A percentile compares a stretch with the other conserved stretches of the same genome.
Evolutionary conservation across 2,888 invertebrate species (phyloP).

Genomic region (Orchesellides sinensis): DNA sequence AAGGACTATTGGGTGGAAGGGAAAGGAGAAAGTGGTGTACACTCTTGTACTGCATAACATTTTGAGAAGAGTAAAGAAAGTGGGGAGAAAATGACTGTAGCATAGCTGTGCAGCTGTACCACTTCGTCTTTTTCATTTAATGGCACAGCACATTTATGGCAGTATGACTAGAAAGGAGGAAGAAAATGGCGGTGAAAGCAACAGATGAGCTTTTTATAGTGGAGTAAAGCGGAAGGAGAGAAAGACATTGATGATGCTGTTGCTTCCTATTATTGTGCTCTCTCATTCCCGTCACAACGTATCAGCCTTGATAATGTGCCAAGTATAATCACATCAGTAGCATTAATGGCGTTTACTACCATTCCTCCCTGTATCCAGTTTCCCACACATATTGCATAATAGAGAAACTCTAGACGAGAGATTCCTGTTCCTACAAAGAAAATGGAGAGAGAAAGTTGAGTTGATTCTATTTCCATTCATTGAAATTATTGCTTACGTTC

Average conservation of each 20-base stretch:
- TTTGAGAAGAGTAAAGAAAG: background rate
- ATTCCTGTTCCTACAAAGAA: background rate
- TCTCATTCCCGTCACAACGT: background rate
- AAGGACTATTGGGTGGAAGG: background rate
- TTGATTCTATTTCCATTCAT: background rate
- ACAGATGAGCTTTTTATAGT: constrained; percentile 44
- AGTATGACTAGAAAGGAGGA: background rate
- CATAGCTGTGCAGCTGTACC: background rate
- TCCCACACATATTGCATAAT: too few relatives aligned
- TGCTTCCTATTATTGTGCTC: background rate
- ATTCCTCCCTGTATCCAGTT: too few relatives aligned
- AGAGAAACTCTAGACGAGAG: too few relatives aligned
- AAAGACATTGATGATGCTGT: background rate
- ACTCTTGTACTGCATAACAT: background rate
- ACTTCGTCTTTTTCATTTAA: background rate
- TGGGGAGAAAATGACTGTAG: constrained; percentile 39
- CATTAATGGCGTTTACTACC: too few relatives aligned
- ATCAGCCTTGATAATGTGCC: constrained; percentile 20
- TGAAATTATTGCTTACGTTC: too few relatives aligned
- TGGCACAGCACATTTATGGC: background rate
- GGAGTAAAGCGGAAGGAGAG: background rate
- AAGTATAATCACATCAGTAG: constrained; percentile 5
- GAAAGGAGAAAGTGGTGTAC: background rate
- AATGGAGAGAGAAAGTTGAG: background rate
- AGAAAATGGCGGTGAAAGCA: constrained; percentile 6